These are phyloP conservation scores for Vulpes lagopus DNA, from an alignment of 2,113 vertebrate genomes.

Conservation along the genomic window DNA sequence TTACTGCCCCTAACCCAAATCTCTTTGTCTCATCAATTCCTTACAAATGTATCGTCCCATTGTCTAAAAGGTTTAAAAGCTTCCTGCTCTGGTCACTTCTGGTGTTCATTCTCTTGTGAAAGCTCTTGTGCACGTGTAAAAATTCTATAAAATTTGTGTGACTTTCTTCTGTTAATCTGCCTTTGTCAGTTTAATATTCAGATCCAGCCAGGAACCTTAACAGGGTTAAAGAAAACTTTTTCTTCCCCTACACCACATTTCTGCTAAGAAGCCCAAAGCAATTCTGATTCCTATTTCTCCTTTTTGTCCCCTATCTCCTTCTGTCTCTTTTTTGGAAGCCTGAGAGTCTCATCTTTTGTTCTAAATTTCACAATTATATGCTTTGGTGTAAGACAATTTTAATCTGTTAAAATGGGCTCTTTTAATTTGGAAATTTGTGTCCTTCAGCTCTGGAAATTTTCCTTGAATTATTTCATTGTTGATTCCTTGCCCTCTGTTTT, in stretches of 20 bases:
- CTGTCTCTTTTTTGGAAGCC: neutral
- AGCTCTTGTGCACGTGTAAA: neutral
- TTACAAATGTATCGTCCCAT: neutral
- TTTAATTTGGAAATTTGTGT: conserved; percentile 20
- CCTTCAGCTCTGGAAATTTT: conserved; percentile 13
- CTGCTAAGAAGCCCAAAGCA: neutral
- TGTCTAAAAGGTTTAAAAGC: neutral
- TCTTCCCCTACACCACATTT: neutral
- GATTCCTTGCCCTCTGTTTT: neutral
- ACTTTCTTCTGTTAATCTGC: neutral
- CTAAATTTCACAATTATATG: neutral
- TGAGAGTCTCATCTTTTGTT: neutral
- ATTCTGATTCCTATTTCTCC: neutral
- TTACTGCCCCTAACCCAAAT: neutral
- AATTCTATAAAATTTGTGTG: neutral
- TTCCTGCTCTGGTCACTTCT: neutral
- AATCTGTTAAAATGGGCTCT: neutral
- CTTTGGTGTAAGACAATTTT: neutral
- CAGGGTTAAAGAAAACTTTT: neutral
- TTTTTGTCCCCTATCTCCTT: neutral
- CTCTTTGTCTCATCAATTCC: neutral
- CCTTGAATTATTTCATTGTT: conserved; percentile 25
- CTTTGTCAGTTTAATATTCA: conserved; percentile 3
- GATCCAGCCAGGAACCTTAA: neutral
- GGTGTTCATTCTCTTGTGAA: conserved; percentile 14